Base-by-base conservation (phyloP, 2,797 vertebrate species). In the Chiroxiphia lanceolata region DNA sequence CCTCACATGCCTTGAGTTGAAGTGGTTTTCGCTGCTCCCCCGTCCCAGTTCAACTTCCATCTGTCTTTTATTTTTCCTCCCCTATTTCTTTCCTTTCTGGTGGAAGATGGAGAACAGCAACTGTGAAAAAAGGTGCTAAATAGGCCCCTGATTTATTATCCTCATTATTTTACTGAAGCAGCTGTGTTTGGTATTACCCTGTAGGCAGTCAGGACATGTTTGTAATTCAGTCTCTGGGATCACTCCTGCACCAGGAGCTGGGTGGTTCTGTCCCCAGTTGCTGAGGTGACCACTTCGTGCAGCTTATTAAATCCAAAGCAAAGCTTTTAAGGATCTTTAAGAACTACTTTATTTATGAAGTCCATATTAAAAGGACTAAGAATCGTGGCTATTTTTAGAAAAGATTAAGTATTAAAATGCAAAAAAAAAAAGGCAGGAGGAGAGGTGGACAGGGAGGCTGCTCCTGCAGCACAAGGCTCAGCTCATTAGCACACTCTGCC, bases 171-270 rank as follows among this genome's bases (percentile, higher is more conserved):
- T 3, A 26, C 33, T 5, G 50, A 17, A 74, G 70, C 53, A 65
- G 61, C 51, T 25, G 1, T 9, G 31, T 51, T 47, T 64, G 74
- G 33, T 75, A 3, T 64, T 34, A 9, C 19, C 53, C 65, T 79
- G 29, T 10, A 17, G 67, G 61, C 71, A 34, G 38, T 10, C 1
- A 4, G 74, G 45, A 18, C 40, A 14, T 18, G 29, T 82, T 68
- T 54, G 54, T 20, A 0, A 0, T 45, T 61, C 48, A 16, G 33
- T 0, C 47, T 11, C 15, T 10, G 40, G 33, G 57, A 13, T 54
- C 1, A 1, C 42, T 68, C 64, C 90, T 57, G 60, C 69, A 13
- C 47, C 76, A n/a, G 40, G 76, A 80, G n/a, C 74, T 67, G 36
- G 8, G 8, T 13, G 82, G 14, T 80, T 21, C 80, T 51, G 9